Conservation (phyloP, 2,113 vertebrate genomes). For the Sula dactylatra region DNA sequence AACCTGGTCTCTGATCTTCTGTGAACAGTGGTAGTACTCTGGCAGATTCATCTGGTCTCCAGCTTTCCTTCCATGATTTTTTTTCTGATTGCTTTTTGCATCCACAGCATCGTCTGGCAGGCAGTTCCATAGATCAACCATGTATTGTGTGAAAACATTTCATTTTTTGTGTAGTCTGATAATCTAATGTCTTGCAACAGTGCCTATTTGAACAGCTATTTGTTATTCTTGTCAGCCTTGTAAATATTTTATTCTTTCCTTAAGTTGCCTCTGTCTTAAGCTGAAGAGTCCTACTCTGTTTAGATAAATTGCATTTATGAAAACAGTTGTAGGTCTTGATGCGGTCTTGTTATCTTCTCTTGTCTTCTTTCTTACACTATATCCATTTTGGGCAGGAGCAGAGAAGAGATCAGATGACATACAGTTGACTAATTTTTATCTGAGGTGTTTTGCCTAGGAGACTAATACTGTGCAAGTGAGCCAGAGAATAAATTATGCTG, state of each 20-base stretch:
- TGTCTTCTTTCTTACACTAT: neutral
- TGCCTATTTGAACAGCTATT: neutral
- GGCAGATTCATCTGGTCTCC: neutral
- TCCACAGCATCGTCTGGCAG: neutral
- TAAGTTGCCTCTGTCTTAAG: neutral
- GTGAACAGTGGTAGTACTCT: neutral
- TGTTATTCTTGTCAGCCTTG: neutral
- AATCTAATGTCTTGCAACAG: neutral
- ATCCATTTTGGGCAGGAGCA: neutral
- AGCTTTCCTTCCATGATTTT: neutral
- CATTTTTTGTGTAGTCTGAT: neutral
- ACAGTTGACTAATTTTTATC: neutral
- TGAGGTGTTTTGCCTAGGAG: neutral
- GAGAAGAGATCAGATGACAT: neutral
- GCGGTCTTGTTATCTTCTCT: neutral
- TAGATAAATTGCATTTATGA: neutral
- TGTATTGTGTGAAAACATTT: neutral
- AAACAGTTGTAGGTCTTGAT: neutral
- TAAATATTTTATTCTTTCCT: neutral
- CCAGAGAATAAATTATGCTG: neutral
- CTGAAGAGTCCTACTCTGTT: neutral
- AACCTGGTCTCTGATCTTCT: neutral
- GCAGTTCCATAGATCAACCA: neutral
- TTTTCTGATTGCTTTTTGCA: neutral
- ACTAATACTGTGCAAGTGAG: neutral